These are phyloP conservation scores for Melitaea athalia DNA, from an alignment of 2,888 invertebrate species.

Conservation along the genomic window DNA sequence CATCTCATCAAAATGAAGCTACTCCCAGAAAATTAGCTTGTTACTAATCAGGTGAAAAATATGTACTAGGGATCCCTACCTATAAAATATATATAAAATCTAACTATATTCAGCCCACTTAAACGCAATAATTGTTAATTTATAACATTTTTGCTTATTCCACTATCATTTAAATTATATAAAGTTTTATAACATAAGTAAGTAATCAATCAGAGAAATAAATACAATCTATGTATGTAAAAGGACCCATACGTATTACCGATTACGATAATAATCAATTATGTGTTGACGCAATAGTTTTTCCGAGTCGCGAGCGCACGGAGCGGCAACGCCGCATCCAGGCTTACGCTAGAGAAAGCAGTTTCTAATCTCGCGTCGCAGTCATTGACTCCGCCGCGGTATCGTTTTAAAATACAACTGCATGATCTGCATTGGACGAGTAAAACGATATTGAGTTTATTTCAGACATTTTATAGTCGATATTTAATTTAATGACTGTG, in stretches of 20 bases:
- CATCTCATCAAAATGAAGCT: too few relatives aligned
- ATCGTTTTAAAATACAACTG: constrained; percentile 42
- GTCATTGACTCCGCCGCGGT: constrained; percentile 73
- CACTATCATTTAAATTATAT: too few relatives aligned
- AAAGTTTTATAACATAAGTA: too few relatives aligned
- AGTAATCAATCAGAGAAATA: too few relatives aligned
- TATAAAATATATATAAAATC: too few relatives aligned
- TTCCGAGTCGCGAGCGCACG: constrained; percentile 46
- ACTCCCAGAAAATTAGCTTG: too few relatives aligned
- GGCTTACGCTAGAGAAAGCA: constrained; percentile 69
- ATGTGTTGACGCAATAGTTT: constrained; percentile 42
- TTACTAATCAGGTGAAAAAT: too few relatives aligned
- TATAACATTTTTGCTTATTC: too few relatives aligned
- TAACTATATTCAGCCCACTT: too few relatives aligned
- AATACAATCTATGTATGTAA: not conserved
- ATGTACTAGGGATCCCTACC: too few relatives aligned
- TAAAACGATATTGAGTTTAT: not conserved
- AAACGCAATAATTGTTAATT: too few relatives aligned
- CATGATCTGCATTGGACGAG: constrained; percentile 33
- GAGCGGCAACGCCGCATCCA: constrained; percentile 71
- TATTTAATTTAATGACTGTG: not conserved
- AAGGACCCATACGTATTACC: constrained; percentile 25
- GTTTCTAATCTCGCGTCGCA: constrained; percentile 78
- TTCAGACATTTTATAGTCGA: not conserved
- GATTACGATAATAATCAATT: constrained; percentile 40